phyloP scores from a whole-genome alignment of 2,888 invertebrate genomes.

The Trissolcus brochymenae region DNA sequence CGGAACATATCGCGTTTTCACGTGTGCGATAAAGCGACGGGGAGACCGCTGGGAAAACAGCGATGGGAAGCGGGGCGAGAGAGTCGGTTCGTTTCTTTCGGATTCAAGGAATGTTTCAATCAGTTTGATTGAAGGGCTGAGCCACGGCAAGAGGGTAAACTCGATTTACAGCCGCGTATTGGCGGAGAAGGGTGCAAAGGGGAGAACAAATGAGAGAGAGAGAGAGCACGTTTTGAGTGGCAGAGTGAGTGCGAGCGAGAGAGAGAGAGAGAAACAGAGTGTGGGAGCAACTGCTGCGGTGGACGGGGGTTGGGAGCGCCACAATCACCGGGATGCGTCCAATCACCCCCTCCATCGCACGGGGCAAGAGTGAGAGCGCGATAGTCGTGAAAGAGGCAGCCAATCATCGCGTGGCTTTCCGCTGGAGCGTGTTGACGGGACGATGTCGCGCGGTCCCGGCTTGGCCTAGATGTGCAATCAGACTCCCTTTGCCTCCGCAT shows the following conservation, averaged over 20 bases:
- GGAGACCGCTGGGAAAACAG: constrained; percentile 43
- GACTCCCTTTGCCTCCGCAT: constrained; percentile 64
- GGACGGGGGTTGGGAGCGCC: constrained; percentile 69
- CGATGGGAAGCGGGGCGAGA: constrained; percentile 42
- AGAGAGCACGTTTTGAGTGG: background rate
- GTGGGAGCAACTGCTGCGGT: constrained; percentile 59
- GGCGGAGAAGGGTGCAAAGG: constrained; percentile 34
- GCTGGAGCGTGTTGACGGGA: constrained; percentile 69
- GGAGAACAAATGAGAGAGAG: constrained; percentile 16
- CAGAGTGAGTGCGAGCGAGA: constrained; percentile 1
- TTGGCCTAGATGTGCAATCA: constrained; percentile 77
- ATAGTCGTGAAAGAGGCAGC: constrained; percentile 65
- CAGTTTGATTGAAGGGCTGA: constrained; percentile 77
- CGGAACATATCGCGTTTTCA: constrained; percentile 43
- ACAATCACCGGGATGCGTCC: constrained; percentile 77
- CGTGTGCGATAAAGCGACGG: constrained; percentile 48
- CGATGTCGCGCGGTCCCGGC: constrained; percentile 72
- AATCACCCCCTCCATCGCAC: constrained; percentile 71
- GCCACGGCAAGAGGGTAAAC: constrained; percentile 77
- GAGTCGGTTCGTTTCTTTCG: constrained; percentile 75
- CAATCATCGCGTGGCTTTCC: constrained; percentile 75
- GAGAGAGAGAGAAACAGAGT: constrained; percentile 23
- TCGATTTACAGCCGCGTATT: constrained; percentile 75
- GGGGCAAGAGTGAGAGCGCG: constrained; percentile 53
- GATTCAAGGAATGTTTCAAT: constrained; percentile 77